Evolutionary conservation across 2,797 vertebrate species (phyloP), one percentile per base, ranked within the genome.

Genomic region (Tympanoctomys barrerae): DNA sequence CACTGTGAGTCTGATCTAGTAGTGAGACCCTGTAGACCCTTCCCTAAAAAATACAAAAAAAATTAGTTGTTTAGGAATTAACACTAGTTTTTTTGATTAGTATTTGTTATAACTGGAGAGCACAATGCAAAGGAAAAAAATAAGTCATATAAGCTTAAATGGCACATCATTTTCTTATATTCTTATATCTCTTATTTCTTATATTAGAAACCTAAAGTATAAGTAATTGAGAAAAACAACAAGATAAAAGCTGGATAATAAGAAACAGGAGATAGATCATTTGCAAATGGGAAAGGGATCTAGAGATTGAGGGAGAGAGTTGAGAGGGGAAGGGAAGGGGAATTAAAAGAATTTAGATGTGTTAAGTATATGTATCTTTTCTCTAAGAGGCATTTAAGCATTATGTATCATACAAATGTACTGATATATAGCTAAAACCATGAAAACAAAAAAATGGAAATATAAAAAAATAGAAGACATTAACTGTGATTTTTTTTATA

Each of bases 401-500:
- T 77, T 16, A 31, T 28, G 6, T 8, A 49, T 28, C 28, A 26
- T 46, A 28, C 46, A 46, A 6, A 28, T 46, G 36, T 22, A 49
- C 24, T 46, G 16, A 46, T 28, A 28, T 28, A 49, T 77, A 16
- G 7, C 24, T 46, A 28, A 77, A 75, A 75, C 28, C 24, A 75
- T 46, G 24, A 75, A 75, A 75, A 28, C 24, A 71, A 75, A 8
- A 64, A 75, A 42, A 42, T 42, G 42, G 5, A 42, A 42, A 42
- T 42, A 82, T 28, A 81, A 86, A 28, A 5, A n/a, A 88, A 39
- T 8, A 82, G 39, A 85, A 78, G 22, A 24, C 52, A 52, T 77
- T 54, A 77, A 12, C 28, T 57, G 71, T 84, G 54, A 81, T 42
- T 42, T 71, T 54, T 84, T 94, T 90, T 71, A 94, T 36, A 59